Conservation (phyloP, 2,113 vertebrate species). For the Corynorhinus townsendii region DNA sequence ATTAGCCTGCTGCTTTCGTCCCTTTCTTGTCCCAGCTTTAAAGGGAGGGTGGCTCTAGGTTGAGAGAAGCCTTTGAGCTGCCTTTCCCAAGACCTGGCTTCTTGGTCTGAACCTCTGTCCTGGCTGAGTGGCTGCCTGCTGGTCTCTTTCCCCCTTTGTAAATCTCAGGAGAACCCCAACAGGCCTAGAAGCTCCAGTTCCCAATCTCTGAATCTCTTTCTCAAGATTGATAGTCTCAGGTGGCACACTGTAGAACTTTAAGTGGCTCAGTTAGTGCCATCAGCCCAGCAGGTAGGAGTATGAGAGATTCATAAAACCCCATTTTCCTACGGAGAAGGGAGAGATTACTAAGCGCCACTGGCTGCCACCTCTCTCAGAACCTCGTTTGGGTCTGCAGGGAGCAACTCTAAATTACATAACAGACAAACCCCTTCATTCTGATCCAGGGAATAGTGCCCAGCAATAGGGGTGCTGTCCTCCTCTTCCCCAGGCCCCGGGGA, state of each 20-base stretch:
- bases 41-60: not conserved
- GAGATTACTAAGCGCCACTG: not conserved
- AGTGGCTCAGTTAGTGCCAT: not conserved
- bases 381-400: not conserved
- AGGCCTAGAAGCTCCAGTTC: not conserved
- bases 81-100: not conserved
- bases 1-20: not conserved
- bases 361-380: not conserved
- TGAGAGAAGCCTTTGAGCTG: not conserved
- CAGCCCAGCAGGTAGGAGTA: not conserved
- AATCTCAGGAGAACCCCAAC: not conserved
- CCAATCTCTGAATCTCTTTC: not conserved
- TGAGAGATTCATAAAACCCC: not conserved
- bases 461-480: not conserved
- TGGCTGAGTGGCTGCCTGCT: not conserved
- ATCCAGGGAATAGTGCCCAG: not conserved
- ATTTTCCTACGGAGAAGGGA: not conserved
- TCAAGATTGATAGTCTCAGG: not conserved
- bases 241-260: not conserved
- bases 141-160: not conserved
- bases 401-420: not conserved
- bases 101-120: not conserved
- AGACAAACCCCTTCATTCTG: not conserved
- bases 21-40: not conserved
- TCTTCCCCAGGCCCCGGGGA: fast-evolving